Conservation (phyloP, 1,140 invertebrate genomes). For the Orius insidiosus region DNA sequence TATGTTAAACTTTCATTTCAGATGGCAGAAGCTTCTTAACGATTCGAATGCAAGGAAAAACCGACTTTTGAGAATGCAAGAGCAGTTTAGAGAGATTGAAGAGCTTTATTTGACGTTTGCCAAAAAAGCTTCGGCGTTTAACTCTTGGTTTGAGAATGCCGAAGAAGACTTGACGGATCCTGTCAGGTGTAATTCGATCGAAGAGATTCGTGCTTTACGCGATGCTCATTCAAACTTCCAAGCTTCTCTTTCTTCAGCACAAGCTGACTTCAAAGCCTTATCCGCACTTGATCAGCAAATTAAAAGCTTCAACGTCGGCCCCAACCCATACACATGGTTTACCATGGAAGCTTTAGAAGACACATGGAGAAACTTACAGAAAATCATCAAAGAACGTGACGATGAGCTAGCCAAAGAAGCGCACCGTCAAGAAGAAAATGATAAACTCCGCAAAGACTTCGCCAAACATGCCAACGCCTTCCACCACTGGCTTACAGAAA, state of each 20-base stretch:
- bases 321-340: slow-evolving; percentile 99
- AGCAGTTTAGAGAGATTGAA: slow-evolving; percentile 96
- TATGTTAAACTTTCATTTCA: slow-evolving; percentile 17
- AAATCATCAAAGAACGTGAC: slow-evolving; percentile 93
- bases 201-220: slow-evolving; percentile 78
- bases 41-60: slow-evolving; percentile 85
- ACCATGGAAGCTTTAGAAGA: slow-evolving; percentile 99
- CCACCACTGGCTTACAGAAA: slow-evolving; percentile 97
- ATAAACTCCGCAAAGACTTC: slow-evolving; percentile 93
- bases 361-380: slow-evolving; percentile 96
- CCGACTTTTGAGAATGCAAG: slow-evolving; percentile 80
- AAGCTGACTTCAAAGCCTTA: slow-evolving; percentile 92
- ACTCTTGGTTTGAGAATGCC: slow-evolving; percentile 99
- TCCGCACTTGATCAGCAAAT: slow-evolving; percentile 93
- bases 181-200: slow-evolving; percentile 89
- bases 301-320: slow-evolving; percentile 95
- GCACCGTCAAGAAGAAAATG: slow-evolving; percentile 95
- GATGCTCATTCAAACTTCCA: slow-evolving; percentile 95
- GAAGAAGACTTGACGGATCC: slow-evolving; percentile 99
- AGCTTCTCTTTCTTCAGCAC: slow-evolving; percentile 83
- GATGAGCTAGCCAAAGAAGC: slow-evolving; percentile 89
- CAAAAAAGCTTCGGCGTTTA: slow-evolving; percentile 98
- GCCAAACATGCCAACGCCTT: slow-evolving; percentile 96
- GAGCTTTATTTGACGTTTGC: slow-evolving; percentile 97
- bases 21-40: slow-evolving; percentile 82